Evolutionary conservation across 2,113 vertebrate species (phyloP).

Genomic region (Camelus bactrianus): DNA sequence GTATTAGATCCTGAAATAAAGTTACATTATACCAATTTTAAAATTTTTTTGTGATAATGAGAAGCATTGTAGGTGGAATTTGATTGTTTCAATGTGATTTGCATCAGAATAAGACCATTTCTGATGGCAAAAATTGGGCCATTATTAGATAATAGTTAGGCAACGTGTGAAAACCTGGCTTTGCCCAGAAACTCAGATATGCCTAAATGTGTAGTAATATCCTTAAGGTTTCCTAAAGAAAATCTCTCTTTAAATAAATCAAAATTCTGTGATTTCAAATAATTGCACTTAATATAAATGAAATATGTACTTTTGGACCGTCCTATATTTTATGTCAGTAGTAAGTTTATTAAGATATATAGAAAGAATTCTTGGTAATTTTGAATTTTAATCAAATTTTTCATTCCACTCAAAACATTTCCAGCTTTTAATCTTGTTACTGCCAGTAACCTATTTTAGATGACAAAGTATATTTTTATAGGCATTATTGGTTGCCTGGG

Average conservation of each 20-base stretch:
- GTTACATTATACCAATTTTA: background rate
- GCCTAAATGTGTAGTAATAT: background rate
- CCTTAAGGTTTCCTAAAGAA: slow-evolving; percentile 60
- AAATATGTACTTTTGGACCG: slow-evolving; percentile 41
- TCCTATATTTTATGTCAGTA: background rate
- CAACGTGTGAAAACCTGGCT: background rate
- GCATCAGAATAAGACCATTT: background rate
- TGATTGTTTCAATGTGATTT: background rate
- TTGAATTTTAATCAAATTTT: slow-evolving; percentile 54
- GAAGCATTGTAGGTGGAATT: background rate
- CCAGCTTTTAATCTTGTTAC: slow-evolving; percentile 79
- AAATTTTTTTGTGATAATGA: background rate
- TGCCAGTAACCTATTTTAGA: background rate
- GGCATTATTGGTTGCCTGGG: slow-evolving; percentile 7
- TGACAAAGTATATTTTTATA: background rate
- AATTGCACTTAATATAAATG: slow-evolving; percentile 41
- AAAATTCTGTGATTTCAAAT: background rate
- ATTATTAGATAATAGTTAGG: slow-evolving; percentile 27
- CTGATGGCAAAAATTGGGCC: background rate
- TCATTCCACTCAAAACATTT: slow-evolving; percentile 81
- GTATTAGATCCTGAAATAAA: background rate
- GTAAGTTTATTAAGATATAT: background rate
- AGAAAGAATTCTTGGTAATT: slow-evolving; percentile 43
- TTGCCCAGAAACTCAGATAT: slow-evolving; percentile 4
- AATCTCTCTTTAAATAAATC: slow-evolving; percentile 65